Conservation (phyloP, 1,140 invertebrate genomes). For the Leptinotarsa undecemlineata region DNA sequence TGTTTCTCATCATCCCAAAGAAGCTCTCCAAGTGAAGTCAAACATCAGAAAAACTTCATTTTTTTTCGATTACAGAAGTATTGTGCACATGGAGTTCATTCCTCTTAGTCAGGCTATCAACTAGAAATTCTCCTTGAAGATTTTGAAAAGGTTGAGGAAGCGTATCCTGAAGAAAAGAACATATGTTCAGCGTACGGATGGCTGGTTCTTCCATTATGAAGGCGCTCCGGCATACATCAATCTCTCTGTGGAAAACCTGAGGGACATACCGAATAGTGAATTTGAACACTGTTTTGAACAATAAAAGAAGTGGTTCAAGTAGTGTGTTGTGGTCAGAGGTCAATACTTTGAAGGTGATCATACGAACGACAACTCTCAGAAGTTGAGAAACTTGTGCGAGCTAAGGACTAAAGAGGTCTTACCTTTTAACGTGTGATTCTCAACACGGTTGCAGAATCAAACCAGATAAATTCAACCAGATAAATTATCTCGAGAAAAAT, state of each 20-base stretch:
- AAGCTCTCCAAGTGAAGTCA: no score
- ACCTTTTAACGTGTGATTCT: no score
- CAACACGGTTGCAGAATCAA: no score
- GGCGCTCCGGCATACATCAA: conserved; percentile 37
- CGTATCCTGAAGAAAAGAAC: conserved; percentile 16
- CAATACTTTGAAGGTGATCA: conserved; percentile 3
- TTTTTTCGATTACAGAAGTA: neutral
- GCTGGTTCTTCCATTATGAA: no score
- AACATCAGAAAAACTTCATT: no score
- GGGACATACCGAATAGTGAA: neutral
- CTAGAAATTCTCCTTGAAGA: neutral
- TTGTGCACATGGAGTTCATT: neutral
- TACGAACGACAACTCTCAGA: no score
- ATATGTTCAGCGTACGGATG: conserved; percentile 27
- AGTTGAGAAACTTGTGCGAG: no score
- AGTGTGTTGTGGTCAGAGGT: neutral
- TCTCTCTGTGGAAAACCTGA: conserved; percentile 29
- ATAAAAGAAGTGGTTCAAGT: neutral
- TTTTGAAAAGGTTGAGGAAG: no score
- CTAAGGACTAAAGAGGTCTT: no score
- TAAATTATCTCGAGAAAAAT: no score
- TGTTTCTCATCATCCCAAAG: no score
- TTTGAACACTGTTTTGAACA: conserved; percentile 5
- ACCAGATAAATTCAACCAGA: no score
- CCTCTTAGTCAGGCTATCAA: neutral